Evolutionary conservation across 1,140 invertebrate genomes (phyloP), one percentile per base, ranked within the genome.

Genomic region (Trigoniulus corallinus): DNA sequence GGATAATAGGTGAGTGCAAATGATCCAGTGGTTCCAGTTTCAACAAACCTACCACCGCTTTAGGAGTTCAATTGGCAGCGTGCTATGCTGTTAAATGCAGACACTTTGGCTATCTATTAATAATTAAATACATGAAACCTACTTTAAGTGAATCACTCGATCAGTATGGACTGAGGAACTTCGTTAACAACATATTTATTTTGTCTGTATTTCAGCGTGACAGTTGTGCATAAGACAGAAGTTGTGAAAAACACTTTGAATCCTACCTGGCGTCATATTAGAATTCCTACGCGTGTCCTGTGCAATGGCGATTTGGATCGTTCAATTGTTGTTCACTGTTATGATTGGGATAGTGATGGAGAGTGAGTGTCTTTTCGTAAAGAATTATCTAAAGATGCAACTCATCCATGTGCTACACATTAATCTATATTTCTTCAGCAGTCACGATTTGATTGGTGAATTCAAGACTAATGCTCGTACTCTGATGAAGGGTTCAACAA

Each of bases 291-390:
- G 1, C 60, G 72, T 29, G 61, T 66, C 2, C 57, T 80, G 13
- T 78, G 76, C 60, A 74, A 74, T 62, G 75, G 74, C 12, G 77
- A 80, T 59, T 68, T 70, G 57, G 72, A 78, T 53, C 64, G 65
- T 51, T 54, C 43, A 52, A 62, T 50, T 26, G 18, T 23, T 13
- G n/a, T 50, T 26, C 10, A 50, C 3, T 50, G 48, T 22, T 21
- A 50, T 26, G 37, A 50, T 29, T 50, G 27, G 22, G 12, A 50
- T 10, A 27, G 2, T 2, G 24, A 50, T 44, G 48, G 48, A 41
- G n/a, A n/a, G n/a, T n/a, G n/a, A n/a, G n/a, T n/a, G n/a, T n/a
- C n/a, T n/a, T n/a, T n/a, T n/a, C n/a, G n/a, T n/a, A n/a, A n/a
- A n/a, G n/a, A n/a, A n/a, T n/a, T n/a, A n/a, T n/a, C n/a, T n/a